Evolutionary conservation across 2,888 invertebrate species (phyloP), one percentile per base, ranked within the genome.

Genomic region (Diaperis boleti): DNA sequence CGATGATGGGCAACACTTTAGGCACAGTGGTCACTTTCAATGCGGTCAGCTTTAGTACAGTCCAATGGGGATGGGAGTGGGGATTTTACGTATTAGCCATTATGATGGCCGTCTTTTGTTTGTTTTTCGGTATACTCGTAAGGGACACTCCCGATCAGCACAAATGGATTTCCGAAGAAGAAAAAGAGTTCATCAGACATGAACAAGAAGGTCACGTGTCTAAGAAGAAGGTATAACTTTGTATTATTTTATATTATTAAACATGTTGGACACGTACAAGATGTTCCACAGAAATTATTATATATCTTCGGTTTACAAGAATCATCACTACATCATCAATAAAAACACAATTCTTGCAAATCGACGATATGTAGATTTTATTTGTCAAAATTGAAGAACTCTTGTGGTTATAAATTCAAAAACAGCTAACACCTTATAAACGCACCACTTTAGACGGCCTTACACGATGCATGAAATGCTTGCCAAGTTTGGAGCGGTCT

Each of bases 1-100:
- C 90, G 0, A 82, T 91, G 72, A 87, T 90, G 85, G 91, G 91
- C 7, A 91, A 91, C 3, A 89, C 90, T 1, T 85, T 89, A 52
- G 91, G 89, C 1, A 90, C 90, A 0, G 87, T 90, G 1, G 80
- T 89, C 1, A 88, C 90, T 0, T 90, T 89, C 85, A 89, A 89
- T 0, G 77, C 90, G 1, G 85, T 89, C 18, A 90, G 90, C 1
- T 79, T 85, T 0, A 82, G 91, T 0, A 87, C 90, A 56, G 86
- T 88, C 52, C 78, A 79, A 8, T 81, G 85, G 15, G 89, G 88
- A 59, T 91, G 91, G 91, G 85, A 84, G 15, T 86, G 85, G 74
- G 89, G 88, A 1, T 91, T 89, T 80, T 89, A 90, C 72, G 81
- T 88, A 1, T 85, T 89, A 0, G 86, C 86, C 0, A 77, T 84